Evolutionary conservation across 2,888 invertebrate genomes (phyloP).

Genomic region (Acronicta leporina): DNA sequence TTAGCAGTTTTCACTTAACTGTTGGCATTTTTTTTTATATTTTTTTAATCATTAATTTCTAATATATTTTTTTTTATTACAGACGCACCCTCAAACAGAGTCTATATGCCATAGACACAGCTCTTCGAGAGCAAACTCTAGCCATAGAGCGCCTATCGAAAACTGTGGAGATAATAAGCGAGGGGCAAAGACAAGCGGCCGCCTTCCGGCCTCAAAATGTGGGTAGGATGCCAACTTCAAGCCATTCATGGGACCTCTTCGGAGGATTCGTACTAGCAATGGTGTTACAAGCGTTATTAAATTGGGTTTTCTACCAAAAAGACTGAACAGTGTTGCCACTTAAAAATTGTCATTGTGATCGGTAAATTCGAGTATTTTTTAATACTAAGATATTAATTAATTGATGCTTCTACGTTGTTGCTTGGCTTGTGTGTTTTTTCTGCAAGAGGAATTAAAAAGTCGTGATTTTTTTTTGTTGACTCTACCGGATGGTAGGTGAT

Average conservation of each 20-base stretch:
- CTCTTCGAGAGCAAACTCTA: constrained; percentile 84
- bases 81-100: constrained; percentile 84
- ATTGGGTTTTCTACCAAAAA: constrained; percentile 80
- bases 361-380: constrained; percentile 42
- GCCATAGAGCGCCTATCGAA: constrained; percentile 79
- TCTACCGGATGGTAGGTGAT: constrained; percentile 19
- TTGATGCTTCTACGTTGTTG: constrained; percentile 31
- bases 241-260: constrained; percentile 79
- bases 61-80: constrained; percentile 39
- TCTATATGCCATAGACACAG: constrained; percentile 82
- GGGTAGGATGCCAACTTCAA: constrained; percentile 60
- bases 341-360: constrained; percentile 47
- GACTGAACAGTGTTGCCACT: constrained; percentile 68
- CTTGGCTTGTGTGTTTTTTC: constrained; percentile 18
- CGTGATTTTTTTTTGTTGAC: background rate
- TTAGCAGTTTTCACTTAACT: no score
- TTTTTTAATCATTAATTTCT: no score
- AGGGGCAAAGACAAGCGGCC: constrained; percentile 59
- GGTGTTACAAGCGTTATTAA: constrained; percentile 77
- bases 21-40: no score
- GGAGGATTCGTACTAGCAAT: constrained; percentile 79
- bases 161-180: constrained; percentile 68
- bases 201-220: constrained; percentile 62
- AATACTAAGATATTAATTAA: constrained; percentile 34
- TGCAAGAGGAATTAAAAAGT: constrained; percentile 8